phyloP scores from a whole-genome alignment of 2,113 vertebrate species.

The Prunella fulvescens region DNA sequence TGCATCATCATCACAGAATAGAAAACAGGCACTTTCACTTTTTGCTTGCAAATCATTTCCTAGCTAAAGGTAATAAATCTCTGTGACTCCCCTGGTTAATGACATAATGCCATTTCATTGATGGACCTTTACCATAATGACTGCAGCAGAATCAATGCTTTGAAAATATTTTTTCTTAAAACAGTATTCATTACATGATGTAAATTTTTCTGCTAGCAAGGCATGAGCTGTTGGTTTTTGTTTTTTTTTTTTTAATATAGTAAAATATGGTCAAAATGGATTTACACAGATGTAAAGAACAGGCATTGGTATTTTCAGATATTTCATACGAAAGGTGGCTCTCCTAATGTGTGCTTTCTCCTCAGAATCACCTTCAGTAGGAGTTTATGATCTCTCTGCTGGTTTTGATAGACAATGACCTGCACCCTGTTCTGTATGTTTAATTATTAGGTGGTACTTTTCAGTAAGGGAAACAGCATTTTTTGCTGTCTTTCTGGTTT shows the following conservation, averaged over 20 bases:
- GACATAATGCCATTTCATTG: neutral
- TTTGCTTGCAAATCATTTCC: neutral
- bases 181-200: neutral
- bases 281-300: neutral
- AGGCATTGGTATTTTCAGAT: neutral
- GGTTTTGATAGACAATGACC: neutral
- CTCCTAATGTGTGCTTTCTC: neutral
- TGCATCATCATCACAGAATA: neutral
- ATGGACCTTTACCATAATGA: neutral
- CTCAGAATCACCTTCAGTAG: neutral
- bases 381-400: neutral
- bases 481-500: neutral
- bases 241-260: neutral
- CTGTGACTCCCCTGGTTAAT: neutral
- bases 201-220: neutral
- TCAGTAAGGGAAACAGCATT: neutral
- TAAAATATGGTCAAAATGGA: neutral
- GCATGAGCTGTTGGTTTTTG: neutral
- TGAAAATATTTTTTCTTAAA: neutral
- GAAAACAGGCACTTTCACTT: neutral
- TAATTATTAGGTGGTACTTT: neutral
- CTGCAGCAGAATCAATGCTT: neutral
- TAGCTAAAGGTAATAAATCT: neutral
- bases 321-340: neutral
- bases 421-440: neutral